phyloP scores from a whole-genome alignment of 2,113 vertebrate species.

The Melanotaenia duboulayi region DNA sequence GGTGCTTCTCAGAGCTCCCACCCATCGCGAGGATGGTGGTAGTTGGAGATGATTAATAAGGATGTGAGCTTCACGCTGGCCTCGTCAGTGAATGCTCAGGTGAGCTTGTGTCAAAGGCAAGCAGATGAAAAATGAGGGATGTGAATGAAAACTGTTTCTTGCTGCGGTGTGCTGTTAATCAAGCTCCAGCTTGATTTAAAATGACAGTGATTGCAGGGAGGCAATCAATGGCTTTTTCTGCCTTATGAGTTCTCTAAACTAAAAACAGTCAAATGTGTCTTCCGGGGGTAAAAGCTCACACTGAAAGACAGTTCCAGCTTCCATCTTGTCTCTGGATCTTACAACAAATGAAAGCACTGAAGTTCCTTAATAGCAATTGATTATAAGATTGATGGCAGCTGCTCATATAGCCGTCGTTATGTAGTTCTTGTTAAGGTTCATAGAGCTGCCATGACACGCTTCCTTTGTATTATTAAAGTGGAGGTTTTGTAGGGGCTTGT shows the following conservation, averaged over 20 bases:
- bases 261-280: conserved; percentile 22
- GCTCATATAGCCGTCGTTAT: conserved; percentile 3
- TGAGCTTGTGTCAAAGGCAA: conserved; percentile 24
- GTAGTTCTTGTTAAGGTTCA: conserved; percentile 24
- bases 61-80: neutral
- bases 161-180: conserved; percentile 36
- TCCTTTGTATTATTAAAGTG: conserved; percentile 19
- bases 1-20: neutral
- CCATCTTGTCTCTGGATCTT: conserved; percentile 3
- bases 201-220: conserved; percentile 40
- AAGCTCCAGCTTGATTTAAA: conserved; percentile 50
- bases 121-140: conserved; percentile 28
- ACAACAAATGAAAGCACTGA: conserved; percentile 10
- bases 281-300: neutral
- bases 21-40: neutral
- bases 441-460: conserved; percentile 1
- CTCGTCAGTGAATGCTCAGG: conserved; percentile 23
- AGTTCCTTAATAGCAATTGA: conserved; percentile 2
- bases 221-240: conserved; percentile 49
- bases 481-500: neutral
- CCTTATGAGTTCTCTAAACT: conserved; percentile 54
- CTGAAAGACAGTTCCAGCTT: neutral
- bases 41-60: conserved; percentile 34
- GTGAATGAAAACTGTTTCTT: conserved; percentile 26
- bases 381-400: conserved; percentile 21